Evolutionary conservation across 2,888 invertebrate genomes (phyloP).

Genomic region (Neoaliturus tenellus): DNA sequence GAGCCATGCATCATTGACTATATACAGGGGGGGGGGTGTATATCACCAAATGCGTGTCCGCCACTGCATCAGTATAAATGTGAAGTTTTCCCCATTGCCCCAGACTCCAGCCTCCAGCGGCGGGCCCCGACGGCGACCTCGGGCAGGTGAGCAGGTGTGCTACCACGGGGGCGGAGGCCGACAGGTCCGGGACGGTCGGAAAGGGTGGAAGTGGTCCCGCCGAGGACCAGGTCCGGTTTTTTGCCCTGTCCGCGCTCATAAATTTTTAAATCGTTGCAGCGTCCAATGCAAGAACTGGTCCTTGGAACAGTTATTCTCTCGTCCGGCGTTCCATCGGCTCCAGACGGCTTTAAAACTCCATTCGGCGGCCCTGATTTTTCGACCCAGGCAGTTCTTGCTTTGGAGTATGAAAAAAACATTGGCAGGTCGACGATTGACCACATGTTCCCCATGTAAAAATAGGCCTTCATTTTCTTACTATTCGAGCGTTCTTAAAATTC

Average conservation of each 20-base stretch:
- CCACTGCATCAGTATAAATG: too few relatives aligned
- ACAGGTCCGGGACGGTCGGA: neutral
- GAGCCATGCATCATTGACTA: too few relatives aligned
- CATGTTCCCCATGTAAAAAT: too few relatives aligned
- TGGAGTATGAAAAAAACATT: too few relatives aligned
- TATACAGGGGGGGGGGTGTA: too few relatives aligned
- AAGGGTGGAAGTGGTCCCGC: conserved; percentile 28
- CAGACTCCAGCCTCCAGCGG: too few relatives aligned
- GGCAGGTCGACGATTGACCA: too few relatives aligned
- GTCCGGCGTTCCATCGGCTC: neutral
- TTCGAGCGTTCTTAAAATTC: too few relatives aligned
- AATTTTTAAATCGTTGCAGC: conserved; percentile 32
- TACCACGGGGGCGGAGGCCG: conserved; percentile 22
- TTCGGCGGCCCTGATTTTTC: neutral
- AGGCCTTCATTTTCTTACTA: too few relatives aligned
- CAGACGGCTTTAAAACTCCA: neutral
- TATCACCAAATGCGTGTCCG: too few relatives aligned
- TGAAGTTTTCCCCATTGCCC: too few relatives aligned
- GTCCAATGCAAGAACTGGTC: conserved; percentile 27
- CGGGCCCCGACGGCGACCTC: neutral
- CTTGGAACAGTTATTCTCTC: neutral
- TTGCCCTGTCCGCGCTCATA: conserved; percentile 22
- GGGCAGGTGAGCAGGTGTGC: neutral
- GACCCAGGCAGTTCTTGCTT: too few relatives aligned
- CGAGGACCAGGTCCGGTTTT: conserved; percentile 21